phyloP scores from a whole-genome alignment of 2,888 invertebrate species.

The Mayetiola destructor region DNA sequence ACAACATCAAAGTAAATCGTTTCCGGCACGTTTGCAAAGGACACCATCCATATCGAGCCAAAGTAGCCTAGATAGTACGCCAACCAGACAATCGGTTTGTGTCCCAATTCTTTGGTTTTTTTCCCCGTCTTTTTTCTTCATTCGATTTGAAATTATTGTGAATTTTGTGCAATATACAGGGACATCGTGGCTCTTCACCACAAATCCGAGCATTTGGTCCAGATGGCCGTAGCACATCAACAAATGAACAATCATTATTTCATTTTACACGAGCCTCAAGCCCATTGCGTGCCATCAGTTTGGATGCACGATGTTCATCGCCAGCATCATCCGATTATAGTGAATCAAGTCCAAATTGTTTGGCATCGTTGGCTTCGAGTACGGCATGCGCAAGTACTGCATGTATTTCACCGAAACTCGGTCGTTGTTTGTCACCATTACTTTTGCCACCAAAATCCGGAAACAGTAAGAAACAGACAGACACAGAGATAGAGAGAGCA shows the following conservation, averaged over 20 bases:
- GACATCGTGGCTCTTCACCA: constrained; percentile 68
- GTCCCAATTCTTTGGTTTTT: background rate
- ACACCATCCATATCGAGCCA: constrained; percentile 73
- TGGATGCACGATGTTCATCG: constrained; percentile 54
- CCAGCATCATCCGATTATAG: constrained; percentile 44
- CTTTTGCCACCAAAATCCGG: constrained; percentile 55
- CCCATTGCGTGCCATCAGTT: constrained; percentile 60
- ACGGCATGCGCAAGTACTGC: constrained; percentile 24
- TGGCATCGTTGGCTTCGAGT: constrained; percentile 27
- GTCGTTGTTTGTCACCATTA: constrained; percentile 59
- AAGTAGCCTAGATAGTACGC: constrained; percentile 65
- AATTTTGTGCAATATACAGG: constrained; percentile 31
- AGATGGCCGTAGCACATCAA: constrained; percentile 50
- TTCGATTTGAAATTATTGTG: constrained; percentile 11
- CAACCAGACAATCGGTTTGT: constrained; percentile 41
- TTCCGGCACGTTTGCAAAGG: constrained; percentile 53
- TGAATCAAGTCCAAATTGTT: constrained; percentile 55
- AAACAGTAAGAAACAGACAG: constrained; percentile 21
- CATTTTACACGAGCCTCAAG: constrained; percentile 54
- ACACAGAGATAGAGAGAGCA: no score
- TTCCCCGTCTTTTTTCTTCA: background rate
- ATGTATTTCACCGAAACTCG: constrained; percentile 28
- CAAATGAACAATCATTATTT: constrained; percentile 26
- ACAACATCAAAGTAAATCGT: constrained; percentile 54
- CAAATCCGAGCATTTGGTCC: constrained; percentile 73